Base-by-base conservation (phyloP, 2,888 invertebrate species). In the Eubasilissa splendida region DNA sequence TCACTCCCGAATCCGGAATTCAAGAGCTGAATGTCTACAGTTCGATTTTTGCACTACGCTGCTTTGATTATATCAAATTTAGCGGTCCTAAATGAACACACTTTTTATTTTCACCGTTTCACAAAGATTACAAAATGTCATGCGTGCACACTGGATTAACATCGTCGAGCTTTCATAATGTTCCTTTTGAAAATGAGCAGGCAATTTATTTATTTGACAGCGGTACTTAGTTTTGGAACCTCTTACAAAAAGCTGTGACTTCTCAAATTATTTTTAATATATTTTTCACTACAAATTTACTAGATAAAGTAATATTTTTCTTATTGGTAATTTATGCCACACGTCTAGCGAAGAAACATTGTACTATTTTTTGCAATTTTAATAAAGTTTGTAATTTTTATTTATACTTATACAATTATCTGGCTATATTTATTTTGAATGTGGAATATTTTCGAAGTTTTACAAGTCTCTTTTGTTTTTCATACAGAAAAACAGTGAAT, bases 361-460 rank as follows among this genome's bases (percentile, higher is more conserved):
- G 74, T 50, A 74, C 74, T 74, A 59, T 63, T 14, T 22, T 31
- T 31, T 63, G n/a, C 22, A 14, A 31, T 14, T 63, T 63, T 63
- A 63, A 14, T 63, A 14, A 63, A 14, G 42, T 42, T 58, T 58
- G 14, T 12, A 58, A 58, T 14, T 58, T 58, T 58, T 58, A n/a
- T 58, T 7, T 58, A 58, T 58, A 58, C 12, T 58, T 58, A 58
- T n/a, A 58, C 14, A 14, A 58, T 58, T 58, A 58, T 58, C 12
- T 58, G 12, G 12, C 9, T 14, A 52, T 68, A 14, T 71, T 71
- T 63, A 63, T 31, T 33, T 71, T 56, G 54, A 53, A 54, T 71
- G 56, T 22, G 53, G 56, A 56, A 71, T 71, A 68, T 68, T 68
- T 68, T 68, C 14, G 53, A 68, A 68, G 68, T 52, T 68, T 68